phyloP scores from a whole-genome alignment of 2,113 vertebrate genomes.

The Lepus americanus region DNA sequence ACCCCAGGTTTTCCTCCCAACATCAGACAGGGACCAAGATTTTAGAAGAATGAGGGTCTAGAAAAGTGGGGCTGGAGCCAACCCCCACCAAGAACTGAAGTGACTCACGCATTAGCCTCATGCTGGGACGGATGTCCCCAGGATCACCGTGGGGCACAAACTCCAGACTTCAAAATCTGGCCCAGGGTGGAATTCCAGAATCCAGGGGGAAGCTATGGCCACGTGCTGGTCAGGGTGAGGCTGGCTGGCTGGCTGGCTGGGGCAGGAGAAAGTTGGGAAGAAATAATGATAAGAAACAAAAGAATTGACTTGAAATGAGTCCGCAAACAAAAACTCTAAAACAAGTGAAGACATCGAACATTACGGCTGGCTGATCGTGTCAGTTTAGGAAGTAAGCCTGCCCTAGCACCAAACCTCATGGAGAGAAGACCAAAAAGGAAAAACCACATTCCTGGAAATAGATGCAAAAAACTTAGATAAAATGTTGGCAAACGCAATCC shows the following conservation, averaged over 20 bases:
- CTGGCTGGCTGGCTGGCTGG: not conserved
- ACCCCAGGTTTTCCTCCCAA: not conserved
- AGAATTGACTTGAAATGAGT: not conserved
- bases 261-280: not conserved
- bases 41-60: not conserved
- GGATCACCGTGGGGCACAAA: not conserved
- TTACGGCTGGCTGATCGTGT: not conserved
- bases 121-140: not conserved
- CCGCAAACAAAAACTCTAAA: not conserved
- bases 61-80: not conserved
- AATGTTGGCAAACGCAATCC: not conserved
- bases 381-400: not conserved
- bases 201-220: not conserved
- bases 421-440: not conserved
- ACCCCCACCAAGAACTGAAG: not conserved
- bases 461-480: not conserved
- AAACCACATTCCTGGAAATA: not conserved
- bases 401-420: not conserved
- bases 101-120: not conserved
- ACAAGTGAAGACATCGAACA: not conserved
- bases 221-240: not conserved
- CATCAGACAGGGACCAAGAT: not conserved
- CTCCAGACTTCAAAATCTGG: not conserved
- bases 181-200: not conserved
- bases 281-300: not conserved